A percentile compares a stretch with the other conserved stretches of the same genome.
These are phyloP conservation scores for Neolamprologus falcicula DNA, from an alignment of 2,113 vertebrate genomes.

Conservation along the genomic window DNA sequence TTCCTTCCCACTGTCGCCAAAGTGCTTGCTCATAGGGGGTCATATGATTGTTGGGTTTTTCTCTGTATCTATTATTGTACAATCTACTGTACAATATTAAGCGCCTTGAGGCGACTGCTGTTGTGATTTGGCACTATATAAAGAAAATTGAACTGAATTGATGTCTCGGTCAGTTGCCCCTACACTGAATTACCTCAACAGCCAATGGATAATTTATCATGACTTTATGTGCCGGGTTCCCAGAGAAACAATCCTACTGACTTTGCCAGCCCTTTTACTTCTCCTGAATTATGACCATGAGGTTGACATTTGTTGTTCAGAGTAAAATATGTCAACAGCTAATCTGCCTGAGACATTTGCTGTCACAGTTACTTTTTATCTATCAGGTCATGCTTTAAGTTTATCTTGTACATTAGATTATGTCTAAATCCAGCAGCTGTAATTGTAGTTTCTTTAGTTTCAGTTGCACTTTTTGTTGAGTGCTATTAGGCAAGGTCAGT, in stretches of 20 bases:
- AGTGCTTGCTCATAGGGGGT: not conserved
- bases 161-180: not conserved
- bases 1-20: not conserved
- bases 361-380: not conserved
- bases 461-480: not conserved
- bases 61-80: not conserved
- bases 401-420: not conserved
- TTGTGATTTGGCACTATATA: not conserved
- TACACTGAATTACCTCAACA: not conserved
- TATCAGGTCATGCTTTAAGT: not conserved
- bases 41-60: not conserved
- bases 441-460: not conserved
- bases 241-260: not conserved
- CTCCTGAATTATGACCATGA: not conserved
- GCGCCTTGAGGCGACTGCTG: not conserved
- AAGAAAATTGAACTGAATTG: not conserved
- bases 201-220: not conserved
- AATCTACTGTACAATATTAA: not conserved
- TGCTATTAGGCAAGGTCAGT: not conserved
- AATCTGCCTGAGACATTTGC: not conserved
- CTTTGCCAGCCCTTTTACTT: not conserved
- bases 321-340: not conserved
- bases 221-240: not conserved
- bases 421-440: not conserved
- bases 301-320: not conserved